A percentile compares a stretch with the other conserved stretches of the same genome.
Evolutionary conservation across 1,140 invertebrate genomes (phyloP).

Genomic region (Ruditapes philippinarum): DNA sequence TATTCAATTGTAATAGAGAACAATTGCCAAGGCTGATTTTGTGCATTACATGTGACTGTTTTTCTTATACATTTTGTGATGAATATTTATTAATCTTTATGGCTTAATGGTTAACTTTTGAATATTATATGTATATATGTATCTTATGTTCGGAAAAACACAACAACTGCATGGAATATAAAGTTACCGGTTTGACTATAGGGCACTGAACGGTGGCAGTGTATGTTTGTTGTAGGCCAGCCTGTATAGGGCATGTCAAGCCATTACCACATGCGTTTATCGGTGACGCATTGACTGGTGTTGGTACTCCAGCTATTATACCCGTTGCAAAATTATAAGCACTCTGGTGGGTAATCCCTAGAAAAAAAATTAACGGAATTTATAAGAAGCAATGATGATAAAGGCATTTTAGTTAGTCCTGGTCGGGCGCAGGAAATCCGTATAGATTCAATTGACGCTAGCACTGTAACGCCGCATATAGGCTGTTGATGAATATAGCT

Average conservation of each 20-base stretch:
- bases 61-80: no score
- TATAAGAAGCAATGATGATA: background rate
- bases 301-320: background rate
- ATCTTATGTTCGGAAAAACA: no score
- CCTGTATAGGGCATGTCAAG: background rate
- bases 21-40: no score
- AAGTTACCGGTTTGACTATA: background rate
- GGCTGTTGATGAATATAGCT: background rate
- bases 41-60: no score
- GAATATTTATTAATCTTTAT: no score
- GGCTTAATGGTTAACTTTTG: no score
- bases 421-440: background rate
- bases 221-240: background rate
- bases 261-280: conserved; percentile 4
- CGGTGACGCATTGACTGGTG: background rate
- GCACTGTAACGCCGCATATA: background rate
- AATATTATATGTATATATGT: no score
- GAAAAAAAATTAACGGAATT: background rate
- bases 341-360: background rate
- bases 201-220: background rate
- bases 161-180: no score
- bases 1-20: no score
- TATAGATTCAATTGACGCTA: background rate
- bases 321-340: background rate
- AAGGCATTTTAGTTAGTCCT: background rate